A percentile compares a stretch with the other conserved stretches of the same genome.
Evolutionary conservation across 2,797 vertebrate species (phyloP).

Genomic region (Gambusia yucatana): DNA sequence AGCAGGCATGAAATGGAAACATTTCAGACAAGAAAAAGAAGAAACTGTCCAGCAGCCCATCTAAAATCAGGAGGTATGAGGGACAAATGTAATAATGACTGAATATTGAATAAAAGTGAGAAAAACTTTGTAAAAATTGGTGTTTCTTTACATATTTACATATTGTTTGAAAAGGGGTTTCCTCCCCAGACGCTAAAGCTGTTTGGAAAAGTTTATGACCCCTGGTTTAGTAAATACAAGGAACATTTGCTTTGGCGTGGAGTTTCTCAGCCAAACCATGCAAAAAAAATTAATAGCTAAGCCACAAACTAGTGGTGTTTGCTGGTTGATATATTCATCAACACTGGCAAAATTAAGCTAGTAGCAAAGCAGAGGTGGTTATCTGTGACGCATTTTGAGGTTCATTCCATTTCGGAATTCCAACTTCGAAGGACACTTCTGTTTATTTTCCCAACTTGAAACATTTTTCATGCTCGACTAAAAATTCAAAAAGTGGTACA

Average conservation of each 20-base stretch:
- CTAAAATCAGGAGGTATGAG: too few species aligned
- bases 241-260: background rate
- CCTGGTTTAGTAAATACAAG: background rate
- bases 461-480: background rate
- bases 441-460: background rate
- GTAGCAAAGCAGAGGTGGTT: background rate
- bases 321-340: background rate
- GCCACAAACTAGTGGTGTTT: background rate
- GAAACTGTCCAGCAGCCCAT: too few species aligned
- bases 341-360: background rate
- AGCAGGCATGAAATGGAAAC: too few species aligned
- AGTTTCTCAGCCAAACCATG: background rate
- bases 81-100: too few species aligned
- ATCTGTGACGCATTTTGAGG: background rate
- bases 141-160: too few species aligned
- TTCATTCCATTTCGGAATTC: background rate
- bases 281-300: background rate
- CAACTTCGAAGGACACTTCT: background rate
- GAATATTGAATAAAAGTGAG: too few species aligned
- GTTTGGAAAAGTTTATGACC: too few species aligned
- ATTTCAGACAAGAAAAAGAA: too few species aligned
- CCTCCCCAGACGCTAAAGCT: too few species aligned
- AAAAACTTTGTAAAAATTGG: too few species aligned
- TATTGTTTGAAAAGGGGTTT: too few species aligned
- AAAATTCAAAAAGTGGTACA: background rate